Base-by-base conservation (phyloP, 2,113 vertebrate genomes). In the Ivindomyrus marchei region DNA sequence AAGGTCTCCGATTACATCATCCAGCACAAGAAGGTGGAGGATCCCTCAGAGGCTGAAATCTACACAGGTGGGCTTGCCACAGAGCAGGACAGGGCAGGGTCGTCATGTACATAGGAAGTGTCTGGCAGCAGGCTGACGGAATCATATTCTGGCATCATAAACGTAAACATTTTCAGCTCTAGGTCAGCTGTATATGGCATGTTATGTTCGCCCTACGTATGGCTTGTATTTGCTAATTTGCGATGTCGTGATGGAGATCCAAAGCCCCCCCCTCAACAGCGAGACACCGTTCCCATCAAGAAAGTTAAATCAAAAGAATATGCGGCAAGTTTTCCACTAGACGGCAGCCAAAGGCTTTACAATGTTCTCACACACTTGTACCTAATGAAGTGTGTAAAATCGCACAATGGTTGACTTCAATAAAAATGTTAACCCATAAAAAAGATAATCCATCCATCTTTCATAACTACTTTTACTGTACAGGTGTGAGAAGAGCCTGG, bases 21-120 rank as follows among this genome's bases (percentile, higher is more conserved):
- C 90, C 98, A 99, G 91, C 98, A 99, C 93, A 99, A 99, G 94
- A 97, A 98, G 90, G 97, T 99, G 89, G 98, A 99, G 86, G 98
- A 99, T 91, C 98, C 98, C 42, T 97, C 97, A 0, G 98, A 99
- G 90, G 98, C 98, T 0, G 98, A 99, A 90, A 96, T 99, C 91
- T 99, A 99, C 94, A 99, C 98, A 94, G 98, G 98, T 99, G 94
- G 90, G 94, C 15, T 8, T 50, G 42, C 3, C n/a, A 7, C 21
- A 17, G 21, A 27, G 83, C 58, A 39, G 36, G 74, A 7, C 24
- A 49, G 46, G 13, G 24, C 8, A 46, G 36, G n/a, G 62, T 45
- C 46, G 1, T 49, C 21, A 62, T 58, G 74, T 88, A 21, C 9
- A 31, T 21, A 58, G 21, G 87, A 21, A 58, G 13, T 31, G 15